Evolutionary conservation across 2,797 vertebrate species (phyloP).

Genomic region (Sparidentex hasta): DNA sequence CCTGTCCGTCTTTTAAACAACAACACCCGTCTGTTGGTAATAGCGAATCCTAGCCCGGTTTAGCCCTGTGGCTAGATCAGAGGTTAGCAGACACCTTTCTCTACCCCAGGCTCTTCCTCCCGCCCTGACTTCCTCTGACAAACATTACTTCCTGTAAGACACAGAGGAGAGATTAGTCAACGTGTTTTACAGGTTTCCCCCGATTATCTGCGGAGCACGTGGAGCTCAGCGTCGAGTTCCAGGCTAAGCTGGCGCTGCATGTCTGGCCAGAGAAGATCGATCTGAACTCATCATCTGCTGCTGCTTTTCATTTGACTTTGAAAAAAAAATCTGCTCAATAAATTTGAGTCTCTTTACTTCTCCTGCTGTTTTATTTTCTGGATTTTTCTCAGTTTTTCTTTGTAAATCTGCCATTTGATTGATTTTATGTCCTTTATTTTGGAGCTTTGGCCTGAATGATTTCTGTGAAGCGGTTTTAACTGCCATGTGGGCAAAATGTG

Average conservation of each 20-base stretch:
- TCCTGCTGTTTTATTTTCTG: conserved; percentile 7
- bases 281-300: neutral
- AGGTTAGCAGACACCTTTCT: conserved; percentile 77
- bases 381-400: neutral
- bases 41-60: neutral
- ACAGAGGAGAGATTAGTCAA: conserved; percentile 75
- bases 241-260: conserved; percentile 5
- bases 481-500: neutral
- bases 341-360: neutral
- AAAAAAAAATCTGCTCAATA: neutral
- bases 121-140: conserved; percentile 77
- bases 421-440: neutral
- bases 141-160: conserved; percentile 81
- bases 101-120: conserved; percentile 68
- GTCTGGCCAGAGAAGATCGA: neutral
- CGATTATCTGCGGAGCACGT: conserved; percentile 45
- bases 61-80: conserved; percentile 50
- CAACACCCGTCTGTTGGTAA: neutral
- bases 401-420: conserved; percentile 5
- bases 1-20: conserved; percentile 19
- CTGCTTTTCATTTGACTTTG: conserved; percentile 19
- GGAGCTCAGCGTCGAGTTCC: conserved; percentile 5
- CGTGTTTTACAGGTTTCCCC: conserved; percentile 80
- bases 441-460: neutral
- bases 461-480: neutral